A percentile compares a stretch with the other conserved stretches of the same genome.
Evolutionary conservation across 2,888 invertebrate species (phyloP).

Genomic region (Mechanitis mazaeus): DNA sequence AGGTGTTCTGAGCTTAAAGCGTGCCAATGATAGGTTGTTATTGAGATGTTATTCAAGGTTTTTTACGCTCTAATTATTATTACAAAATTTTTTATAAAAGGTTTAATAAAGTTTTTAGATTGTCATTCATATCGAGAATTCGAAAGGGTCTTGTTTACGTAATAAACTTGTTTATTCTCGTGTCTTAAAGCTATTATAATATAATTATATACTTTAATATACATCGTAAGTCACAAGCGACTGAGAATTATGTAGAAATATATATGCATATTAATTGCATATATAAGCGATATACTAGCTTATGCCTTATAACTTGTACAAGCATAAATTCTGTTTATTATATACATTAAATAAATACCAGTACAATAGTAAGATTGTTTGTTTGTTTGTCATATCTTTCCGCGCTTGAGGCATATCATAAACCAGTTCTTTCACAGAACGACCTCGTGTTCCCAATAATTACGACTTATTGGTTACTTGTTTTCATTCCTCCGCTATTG

Average conservation of each 20-base stretch:
- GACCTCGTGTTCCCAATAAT: slow-evolving; percentile 69
- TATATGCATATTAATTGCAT: too few species aligned
- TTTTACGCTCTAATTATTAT: slow-evolving; percentile 43
- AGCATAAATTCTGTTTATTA: too few species aligned
- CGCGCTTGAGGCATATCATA: slow-evolving; percentile 52
- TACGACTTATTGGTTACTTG: slow-evolving; percentile 68
- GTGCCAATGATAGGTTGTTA: slow-evolving; percentile 35
- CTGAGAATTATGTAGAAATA: too few species aligned
- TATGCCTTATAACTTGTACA: too few species aligned
- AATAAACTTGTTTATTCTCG: slow-evolving; percentile 13
- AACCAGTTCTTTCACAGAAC: slow-evolving; percentile 69
- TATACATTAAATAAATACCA: too few species aligned
- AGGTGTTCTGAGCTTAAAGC: slow-evolving; percentile 43
- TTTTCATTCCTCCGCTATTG: slow-evolving; percentile 49
- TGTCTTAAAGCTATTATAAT: slow-evolving; percentile 1
- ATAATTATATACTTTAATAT: too few species aligned
- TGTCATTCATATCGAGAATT: slow-evolving; percentile 7
- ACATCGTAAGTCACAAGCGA: too few species aligned
- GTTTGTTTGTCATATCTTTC: slow-evolving; percentile 35
- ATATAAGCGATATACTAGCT: too few species aligned
- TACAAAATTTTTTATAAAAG: too few species aligned
- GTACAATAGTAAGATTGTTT: slow-evolving; percentile 5
- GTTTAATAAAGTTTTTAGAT: slow-evolving; percentile 1
- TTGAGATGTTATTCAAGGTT: slow-evolving; percentile 55
- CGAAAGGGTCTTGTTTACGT: slow-evolving; percentile 14